phyloP scores from a whole-genome alignment of 1,140 invertebrate species.

The Eurosta solidaginis region DNA sequence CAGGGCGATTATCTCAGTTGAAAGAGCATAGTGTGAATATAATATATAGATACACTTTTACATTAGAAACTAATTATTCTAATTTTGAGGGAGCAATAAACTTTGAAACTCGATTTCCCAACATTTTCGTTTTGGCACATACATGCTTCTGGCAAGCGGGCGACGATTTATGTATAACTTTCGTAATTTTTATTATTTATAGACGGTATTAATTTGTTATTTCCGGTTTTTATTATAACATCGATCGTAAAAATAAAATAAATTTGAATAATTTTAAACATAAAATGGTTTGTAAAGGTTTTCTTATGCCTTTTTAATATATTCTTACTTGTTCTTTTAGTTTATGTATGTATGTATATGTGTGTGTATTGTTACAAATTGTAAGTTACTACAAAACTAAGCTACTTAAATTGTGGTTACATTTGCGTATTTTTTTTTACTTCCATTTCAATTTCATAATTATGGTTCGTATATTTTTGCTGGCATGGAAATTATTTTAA shows the following conservation, averaged over 20 bases:
- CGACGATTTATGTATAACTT: no score
- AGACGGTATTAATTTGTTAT: constrained; percentile 21
- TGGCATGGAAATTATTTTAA: constrained; percentile 6
- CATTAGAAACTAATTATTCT: no score
- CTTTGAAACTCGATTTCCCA: no score
- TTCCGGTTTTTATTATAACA: neutral
- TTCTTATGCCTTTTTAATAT: neutral
- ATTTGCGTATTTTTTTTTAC: neutral
- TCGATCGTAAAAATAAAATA: constrained; percentile 15
- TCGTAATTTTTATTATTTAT: no score
- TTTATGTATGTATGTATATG: neutral
- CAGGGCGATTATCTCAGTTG: no score
- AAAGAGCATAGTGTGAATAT: no score
- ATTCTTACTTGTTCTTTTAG: neutral
- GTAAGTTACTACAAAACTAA: constrained; percentile 11
- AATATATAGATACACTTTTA: no score
- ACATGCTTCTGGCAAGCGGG: no score
- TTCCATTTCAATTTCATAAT: neutral
- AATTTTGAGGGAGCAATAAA: no score
- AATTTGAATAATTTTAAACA: constrained; percentile 16
- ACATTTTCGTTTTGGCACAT: no score
- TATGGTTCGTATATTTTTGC: neutral
- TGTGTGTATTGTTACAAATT: constrained; percentile 10
- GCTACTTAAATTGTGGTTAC: neutral
- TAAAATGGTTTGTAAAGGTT: neutral